Evolutionary conservation across 2,888 invertebrate species (phyloP), one percentile per base, ranked within the genome.

Genomic region (Gasteruption jaculator): DNA sequence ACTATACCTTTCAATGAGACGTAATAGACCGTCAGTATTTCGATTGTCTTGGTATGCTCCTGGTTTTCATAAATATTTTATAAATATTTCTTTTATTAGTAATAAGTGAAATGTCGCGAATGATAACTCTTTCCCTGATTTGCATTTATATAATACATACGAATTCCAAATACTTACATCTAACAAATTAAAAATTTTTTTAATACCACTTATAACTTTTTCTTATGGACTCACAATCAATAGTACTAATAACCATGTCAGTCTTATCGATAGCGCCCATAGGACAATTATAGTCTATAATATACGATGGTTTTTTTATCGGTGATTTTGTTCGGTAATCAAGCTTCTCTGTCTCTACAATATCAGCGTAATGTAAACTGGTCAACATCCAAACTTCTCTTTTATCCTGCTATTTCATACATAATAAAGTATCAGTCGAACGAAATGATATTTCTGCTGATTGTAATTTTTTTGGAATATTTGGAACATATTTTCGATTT

Each of bases 351-450:
- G 56, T 49, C 18, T 44, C 45, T n/a, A n/a, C n/a, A n/a, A n/a
- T n/a, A n/a, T n/a, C n/a, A n/a, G n/a, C n/a, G n/a, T n/a, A 38
- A 42, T 60, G 53, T 22, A 59, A 35, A 38, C 57, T 63, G 11
- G 57, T 43, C 15, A 62, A 48, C 56, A 55, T 57, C 34, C 46
- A 41, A 5, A 63, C 56, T 31, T 59, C 58, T 40, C 63, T 54
- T 40, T 61, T 60, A 44, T 65, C 63, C 31, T 55, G 48, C 61
- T 61, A 66, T 56, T 68, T 65, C 31, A 61, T 31, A n/a, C 31
- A 31, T 16, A 31, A n/a, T n/a, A n/a, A n/a, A n/a, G n/a, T n/a
- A n/a, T n/a, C n/a, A n/a, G n/a, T n/a, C n/a, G n/a, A n/a, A n/a
- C n/a, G n/a, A n/a, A n/a, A n/a, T n/a, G n/a, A n/a, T n/a, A n/a